These are phyloP conservation scores for Ammospiza nelsoni DNA, from an alignment of 2,113 vertebrate genomes.

Conservation along the genomic window DNA sequence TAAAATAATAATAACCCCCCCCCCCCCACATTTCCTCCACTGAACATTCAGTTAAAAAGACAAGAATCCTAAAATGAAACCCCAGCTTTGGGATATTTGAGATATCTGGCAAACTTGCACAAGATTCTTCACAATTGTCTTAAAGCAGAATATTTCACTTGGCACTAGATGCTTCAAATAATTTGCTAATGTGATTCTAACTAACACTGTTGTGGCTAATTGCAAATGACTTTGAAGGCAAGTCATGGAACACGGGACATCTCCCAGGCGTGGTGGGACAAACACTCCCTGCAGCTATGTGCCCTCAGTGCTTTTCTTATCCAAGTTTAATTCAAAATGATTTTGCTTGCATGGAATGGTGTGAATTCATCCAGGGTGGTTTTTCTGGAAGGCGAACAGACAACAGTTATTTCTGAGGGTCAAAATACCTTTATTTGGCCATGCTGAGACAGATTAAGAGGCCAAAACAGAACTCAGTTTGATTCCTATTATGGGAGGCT, in stretches of 20 bases:
- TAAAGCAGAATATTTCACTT: conserved; percentile 2
- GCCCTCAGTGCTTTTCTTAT: conserved; percentile 1
- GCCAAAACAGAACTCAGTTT: conserved; percentile 54
- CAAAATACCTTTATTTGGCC: conserved; percentile 69
- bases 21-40: neutral
- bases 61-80: neutral
- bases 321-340: conserved; percentile 22
- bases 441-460: conserved; percentile 37
- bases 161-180: neutral
- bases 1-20: neutral
- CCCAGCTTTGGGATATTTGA: neutral
- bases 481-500: conserved; percentile 63
- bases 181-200: conserved; percentile 21
- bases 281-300: neutral
- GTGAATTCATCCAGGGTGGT: conserved; percentile 29
- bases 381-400: conserved; percentile 26
- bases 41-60: neutral
- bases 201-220: neutral
- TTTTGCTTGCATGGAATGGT: conserved; percentile 43
- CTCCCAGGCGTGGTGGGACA: neutral
- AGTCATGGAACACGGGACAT: neutral
- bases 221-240: neutral
- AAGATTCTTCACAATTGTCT: neutral
- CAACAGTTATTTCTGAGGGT: conserved; percentile 31
- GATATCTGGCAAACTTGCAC: conserved; percentile 7